A percentile compares a stretch with the other conserved stretches of the same genome.
Conservation (phyloP, 2,113 vertebrate genomes). For the Paradisaea rubra region DNA sequence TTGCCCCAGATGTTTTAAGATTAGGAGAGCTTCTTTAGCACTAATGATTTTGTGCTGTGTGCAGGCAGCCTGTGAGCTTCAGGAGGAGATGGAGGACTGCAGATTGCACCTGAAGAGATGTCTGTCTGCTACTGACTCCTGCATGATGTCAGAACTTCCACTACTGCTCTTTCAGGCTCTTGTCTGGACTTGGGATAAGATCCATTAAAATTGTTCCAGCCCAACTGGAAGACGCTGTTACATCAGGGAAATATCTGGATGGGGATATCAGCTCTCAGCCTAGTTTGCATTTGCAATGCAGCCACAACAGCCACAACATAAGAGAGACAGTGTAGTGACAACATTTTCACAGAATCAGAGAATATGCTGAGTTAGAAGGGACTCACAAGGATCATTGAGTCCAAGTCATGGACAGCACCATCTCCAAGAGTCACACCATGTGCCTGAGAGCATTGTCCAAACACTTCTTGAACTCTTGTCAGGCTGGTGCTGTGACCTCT, state of each 20-base stretch:
- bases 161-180: background rate
- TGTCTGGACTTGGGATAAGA: background rate
- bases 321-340: background rate
- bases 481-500: background rate
- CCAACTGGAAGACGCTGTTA: background rate
- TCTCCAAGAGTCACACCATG: background rate
- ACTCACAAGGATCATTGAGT: background rate
- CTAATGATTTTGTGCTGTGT: background rate
- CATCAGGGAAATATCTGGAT: background rate
- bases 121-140: background rate
- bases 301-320: background rate
- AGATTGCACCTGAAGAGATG: background rate
- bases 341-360: background rate
- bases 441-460: accelerated
- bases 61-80: background rate
- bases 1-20: background rate
- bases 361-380: background rate
- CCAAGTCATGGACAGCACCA: accelerated
- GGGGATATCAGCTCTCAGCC: background rate
- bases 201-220: background rate
- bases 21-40: background rate
- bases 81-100: background rate
- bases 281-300: background rate
- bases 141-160: background rate
- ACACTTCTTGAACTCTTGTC: background rate